Evolutionary conservation across 2,888 invertebrate genomes (phyloP), one percentile per base, ranked within the genome.

Genomic region (Onchidella celtica): DNA sequence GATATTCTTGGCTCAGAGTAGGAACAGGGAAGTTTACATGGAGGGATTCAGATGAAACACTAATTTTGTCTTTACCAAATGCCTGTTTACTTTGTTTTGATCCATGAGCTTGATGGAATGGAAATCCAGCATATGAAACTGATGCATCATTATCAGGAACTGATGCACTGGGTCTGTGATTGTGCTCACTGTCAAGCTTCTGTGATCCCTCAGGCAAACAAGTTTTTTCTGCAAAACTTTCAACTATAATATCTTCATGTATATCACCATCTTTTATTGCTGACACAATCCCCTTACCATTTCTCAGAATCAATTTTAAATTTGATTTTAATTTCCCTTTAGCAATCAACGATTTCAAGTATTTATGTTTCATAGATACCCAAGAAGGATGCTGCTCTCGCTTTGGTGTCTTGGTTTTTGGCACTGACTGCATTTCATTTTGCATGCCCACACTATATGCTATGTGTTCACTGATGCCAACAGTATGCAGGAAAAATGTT

Each of bases 391-490:
- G 21, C 27, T 72, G 29, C 47, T 40, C 55, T 57, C 55, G 47
- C n/a, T 72, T 72, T 27, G 32, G 21, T 57, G 36, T 2, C 34
- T 32, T 69, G 21, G 17, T 6, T 32, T 55, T 72, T 34, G 47
- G 55, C 24, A 29, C 57, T 17, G 72, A 4, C 72, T 57, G 57
- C 2, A 72, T 57, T 32, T 59, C 57, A 73, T 59, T 73, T 73
- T 73, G 73, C 11, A 73, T 29, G 24, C 73, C 34, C 21, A 73
- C 59, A 36, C 4, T 73, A 59, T 73, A 59, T 24, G 73, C 73
- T n/a, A 27, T 73, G 36, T 73, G 73, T 73, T 73, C 59, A 59
- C 36, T 73, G 14, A 59, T 73, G 59, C 73, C 72, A 3, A 72
- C 72, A 57, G 72, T 72, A 24, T 72, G 72, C 21, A 72, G 24